These are phyloP conservation scores for Hippopotamus amphibius DNA, from an alignment of 2,113 vertebrate species.

Conservation along the genomic window DNA sequence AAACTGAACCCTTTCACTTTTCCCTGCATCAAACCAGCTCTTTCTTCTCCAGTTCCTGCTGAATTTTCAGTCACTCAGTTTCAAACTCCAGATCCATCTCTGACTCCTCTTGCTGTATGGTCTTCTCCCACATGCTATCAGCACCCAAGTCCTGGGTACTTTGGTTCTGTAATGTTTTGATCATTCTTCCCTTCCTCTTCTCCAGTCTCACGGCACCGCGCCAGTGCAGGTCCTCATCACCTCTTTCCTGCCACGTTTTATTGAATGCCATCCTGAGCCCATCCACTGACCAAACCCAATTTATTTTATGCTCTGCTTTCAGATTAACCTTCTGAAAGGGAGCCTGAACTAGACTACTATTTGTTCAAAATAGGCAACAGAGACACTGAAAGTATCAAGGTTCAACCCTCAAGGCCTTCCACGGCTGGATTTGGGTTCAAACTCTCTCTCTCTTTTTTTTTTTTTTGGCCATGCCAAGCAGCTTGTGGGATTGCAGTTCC, in stretches of 20 bases:
- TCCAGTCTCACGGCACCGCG: not conserved
- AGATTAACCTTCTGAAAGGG: not conserved
- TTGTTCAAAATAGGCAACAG: not conserved
- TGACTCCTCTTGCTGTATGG: not conserved
- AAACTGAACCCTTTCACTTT: not conserved
- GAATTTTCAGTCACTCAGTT: not conserved
- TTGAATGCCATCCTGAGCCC: not conserved
- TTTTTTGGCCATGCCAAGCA: not conserved
- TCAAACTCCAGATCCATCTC: not conserved
- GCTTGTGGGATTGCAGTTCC: not conserved
- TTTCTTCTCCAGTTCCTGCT: not conserved
- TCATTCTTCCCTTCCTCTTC: not conserved
- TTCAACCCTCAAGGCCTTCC: not conserved
- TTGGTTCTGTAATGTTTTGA: not conserved
- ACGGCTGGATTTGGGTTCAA: not conserved
- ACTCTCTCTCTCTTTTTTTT: not conserved
- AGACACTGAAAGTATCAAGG: not conserved
- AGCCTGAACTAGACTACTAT: not conserved
- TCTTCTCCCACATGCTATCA: not conserved
- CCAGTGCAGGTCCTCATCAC: not conserved
- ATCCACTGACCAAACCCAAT: not conserved
- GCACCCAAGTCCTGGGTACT: not conserved
- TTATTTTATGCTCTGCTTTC: not conserved
- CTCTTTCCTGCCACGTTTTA: not conserved
- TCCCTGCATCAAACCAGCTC: not conserved